Base-by-base conservation (phyloP, 2,888 invertebrate species). In the Clepsis dumicolana region DNA sequence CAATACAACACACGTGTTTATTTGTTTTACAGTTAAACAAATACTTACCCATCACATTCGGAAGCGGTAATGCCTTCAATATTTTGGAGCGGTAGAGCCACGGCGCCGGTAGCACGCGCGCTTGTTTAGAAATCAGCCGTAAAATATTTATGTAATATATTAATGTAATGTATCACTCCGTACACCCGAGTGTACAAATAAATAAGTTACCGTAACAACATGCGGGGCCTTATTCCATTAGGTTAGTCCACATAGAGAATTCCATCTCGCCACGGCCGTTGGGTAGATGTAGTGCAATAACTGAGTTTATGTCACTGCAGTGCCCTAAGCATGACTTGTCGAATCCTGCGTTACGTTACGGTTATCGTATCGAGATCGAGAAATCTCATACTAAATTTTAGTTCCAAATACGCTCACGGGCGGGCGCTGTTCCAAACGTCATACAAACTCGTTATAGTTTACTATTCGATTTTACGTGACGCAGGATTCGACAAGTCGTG, bases 221-320 rank as follows among this genome's bases (percentile, higher is more conserved):
- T 56, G 35, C 24, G 35, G 35, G 24, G 56, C 7, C 12, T 44
- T 54, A 65, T 48, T 48, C 32, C 27, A 66, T 66, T 48, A 62
- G 25, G 38, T 21, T n/a, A 41, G 59, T 32, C 32, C 29, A 35
- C 61, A 54, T 66, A 56, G 53, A 54, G 48, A 35, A 48, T 54
- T 66, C 25, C 44, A 61, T 61, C 61, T 48, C 25, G 25, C 44
- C n/a, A 12, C n/a, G 24, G 53, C 24, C 44, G 25, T 65, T 44
- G 54, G 48, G 29, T 16, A 24, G 44, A 66, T 56, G 61, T n/a
- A 54, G 61, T 61, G 61, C 61, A 48, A 62, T 66, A 61, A 54
- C 16, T 16, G 35, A 38, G 61, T 66, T 66, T 62, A 66, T 66
- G 25, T 25, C 57, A 16, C 35, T n/a, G n/a, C n/a, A n/a, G 21